Conservation (phyloP, 2,113 vertebrate genomes). For the Pandion haliaetus region DNA sequence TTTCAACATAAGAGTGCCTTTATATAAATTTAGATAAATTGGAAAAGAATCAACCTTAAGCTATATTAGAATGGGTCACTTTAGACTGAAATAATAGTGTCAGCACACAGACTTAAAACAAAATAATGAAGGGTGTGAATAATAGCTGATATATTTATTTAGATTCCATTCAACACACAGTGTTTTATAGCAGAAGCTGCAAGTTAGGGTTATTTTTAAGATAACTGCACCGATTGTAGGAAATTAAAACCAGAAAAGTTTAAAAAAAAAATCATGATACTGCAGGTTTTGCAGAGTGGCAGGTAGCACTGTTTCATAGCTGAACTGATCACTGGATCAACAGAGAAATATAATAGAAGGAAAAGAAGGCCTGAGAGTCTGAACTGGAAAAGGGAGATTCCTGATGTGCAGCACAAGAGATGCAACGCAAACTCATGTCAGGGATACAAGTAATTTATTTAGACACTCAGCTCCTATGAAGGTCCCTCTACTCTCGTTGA, state of each 20-base stretch:
- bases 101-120: not conserved
- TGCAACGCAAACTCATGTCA: not conserved
- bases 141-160: not conserved
- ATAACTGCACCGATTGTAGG: not conserved
- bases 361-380: not conserved
- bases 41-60: not conserved
- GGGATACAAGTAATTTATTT: not conserved
- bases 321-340: not conserved
- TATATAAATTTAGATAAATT: not conserved
- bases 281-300: not conserved
- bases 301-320: not conserved
- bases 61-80: not conserved
- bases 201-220: not conserved
- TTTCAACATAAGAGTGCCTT: not conserved
- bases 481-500: not conserved
- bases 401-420: not conserved
- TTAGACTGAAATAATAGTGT: not conserved
- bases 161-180: not conserved
- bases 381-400: not conserved
- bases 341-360: not conserved
- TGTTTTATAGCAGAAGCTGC: not conserved
- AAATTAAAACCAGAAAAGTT: not conserved
- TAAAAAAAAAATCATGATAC: not conserved
- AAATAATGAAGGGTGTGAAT: not conserved
- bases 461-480: not conserved